Percentiles rank a stretch among this genome's conserved stretches.
Evolutionary conservation across 2,113 vertebrate genomes (phyloP).

Genomic region (Mirza zaza): DNA sequence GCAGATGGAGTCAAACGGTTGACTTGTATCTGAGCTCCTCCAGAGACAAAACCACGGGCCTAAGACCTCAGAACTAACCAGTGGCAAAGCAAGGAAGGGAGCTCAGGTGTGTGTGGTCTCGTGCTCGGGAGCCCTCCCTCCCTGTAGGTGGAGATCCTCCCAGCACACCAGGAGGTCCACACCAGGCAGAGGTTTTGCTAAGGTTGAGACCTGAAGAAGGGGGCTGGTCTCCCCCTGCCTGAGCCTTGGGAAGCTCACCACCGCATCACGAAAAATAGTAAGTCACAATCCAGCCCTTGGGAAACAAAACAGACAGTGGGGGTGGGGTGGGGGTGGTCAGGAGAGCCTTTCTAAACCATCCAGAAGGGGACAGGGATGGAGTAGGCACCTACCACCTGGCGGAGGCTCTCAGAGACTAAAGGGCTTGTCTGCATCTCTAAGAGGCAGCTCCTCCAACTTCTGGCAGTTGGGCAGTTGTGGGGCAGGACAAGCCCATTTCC

Average conservation of each 20-base stretch:
- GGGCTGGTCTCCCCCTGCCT: fast-evolving
- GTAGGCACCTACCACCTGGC: neutral
- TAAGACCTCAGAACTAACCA: neutral
- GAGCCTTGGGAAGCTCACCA: neutral
- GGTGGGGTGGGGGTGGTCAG: too few relatives aligned
- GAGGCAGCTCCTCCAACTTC: neutral
- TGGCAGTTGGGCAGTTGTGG: too few relatives aligned
- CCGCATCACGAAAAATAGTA: neutral
- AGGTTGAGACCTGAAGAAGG: neutral
- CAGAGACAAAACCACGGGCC: neutral
- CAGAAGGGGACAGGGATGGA: neutral
- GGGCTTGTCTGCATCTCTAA: neutral
- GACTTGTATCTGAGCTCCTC: neutral
- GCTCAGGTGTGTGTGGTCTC: neutral
- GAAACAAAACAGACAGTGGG: neutral
- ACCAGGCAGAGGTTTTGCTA: neutral
- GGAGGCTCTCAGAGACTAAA: neutral
- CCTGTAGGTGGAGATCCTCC: neutral
- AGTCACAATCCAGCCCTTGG: neutral
- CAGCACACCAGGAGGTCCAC: neutral
- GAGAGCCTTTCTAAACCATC: neutral
- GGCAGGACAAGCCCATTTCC: neutral
- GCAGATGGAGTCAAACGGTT: neutral
- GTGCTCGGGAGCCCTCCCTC: fast-evolving
- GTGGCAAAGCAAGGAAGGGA: neutral